Percentiles rank a stretch among this genome's conserved stretches.
Conservation (phyloP, 2,113 vertebrate genomes). For the Uria aalge region DNA sequence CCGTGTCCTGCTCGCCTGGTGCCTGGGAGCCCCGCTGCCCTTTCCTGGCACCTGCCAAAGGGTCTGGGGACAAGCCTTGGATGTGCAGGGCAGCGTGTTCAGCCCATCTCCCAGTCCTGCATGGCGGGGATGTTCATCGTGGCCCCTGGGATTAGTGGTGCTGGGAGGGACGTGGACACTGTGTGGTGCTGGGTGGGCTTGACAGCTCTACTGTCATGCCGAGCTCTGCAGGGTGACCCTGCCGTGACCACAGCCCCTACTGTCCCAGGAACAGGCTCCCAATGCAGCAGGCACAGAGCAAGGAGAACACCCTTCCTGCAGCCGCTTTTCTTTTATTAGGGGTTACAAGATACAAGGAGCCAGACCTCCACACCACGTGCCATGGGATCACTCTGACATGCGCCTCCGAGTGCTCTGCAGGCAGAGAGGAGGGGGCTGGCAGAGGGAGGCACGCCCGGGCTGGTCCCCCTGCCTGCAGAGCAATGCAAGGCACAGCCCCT, state of each 20-base stretch:
- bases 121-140: fast-evolving
- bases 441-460: background rate
- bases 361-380: fast-evolving
- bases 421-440: background rate
- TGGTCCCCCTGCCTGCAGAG: background rate
- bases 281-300: background rate
- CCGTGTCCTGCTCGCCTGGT: background rate
- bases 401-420: fast-evolving
- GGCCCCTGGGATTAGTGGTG: background rate
- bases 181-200: background rate
- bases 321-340: conserved; percentile 1
- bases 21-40: background rate
- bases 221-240: background rate
- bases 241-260: background rate
- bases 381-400: fast-evolving
- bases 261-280: background rate
- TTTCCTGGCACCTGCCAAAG: background rate
- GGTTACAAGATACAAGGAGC: background rate
- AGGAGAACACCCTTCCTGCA: background rate
- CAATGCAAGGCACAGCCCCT: background rate
- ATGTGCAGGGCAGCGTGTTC: fast-evolving
- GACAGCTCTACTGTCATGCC: background rate
- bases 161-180: background rate
- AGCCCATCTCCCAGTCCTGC: background rate
- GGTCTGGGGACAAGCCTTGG: background rate